Conservation (phyloP, 2,888 invertebrate genomes). For the Octodonta nipae region DNA sequence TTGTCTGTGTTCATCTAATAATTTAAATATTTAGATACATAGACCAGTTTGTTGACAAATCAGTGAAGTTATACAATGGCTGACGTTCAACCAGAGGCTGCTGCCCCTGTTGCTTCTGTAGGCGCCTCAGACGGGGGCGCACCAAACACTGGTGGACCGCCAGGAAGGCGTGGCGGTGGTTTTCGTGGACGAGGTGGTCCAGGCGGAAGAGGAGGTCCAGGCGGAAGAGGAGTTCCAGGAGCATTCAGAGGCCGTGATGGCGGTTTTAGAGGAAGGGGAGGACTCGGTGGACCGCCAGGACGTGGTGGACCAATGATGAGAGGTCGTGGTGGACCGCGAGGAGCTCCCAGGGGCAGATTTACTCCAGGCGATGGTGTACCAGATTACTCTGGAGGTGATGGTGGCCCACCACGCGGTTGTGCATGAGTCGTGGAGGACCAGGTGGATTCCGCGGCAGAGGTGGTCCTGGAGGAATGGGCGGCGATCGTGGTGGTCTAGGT, state of each 20-base stretch:
- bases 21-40: no score
- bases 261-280: constrained; percentile 19
- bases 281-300: constrained; percentile 21
- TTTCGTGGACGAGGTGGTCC: neutral
- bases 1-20: no score
- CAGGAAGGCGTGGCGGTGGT: constrained; percentile 8
- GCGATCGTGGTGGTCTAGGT: constrained; percentile 11
- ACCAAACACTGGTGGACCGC: no score
- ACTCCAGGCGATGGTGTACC: constrained; percentile 17
- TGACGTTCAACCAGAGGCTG: constrained; percentile 10
- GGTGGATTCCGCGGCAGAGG: constrained; percentile 18
- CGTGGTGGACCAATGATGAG: constrained; percentile 22
- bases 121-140: constrained; percentile 4
- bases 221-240: constrained; percentile 11
- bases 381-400: constrained; percentile 12
- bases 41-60: no score
- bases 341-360: constrained; percentile 20
- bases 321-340: constrained; percentile 21
- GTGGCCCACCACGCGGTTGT: constrained; percentile 13
- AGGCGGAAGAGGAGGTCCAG: no score
- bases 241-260: constrained; percentile 8
- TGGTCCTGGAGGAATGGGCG: constrained; percentile 13
- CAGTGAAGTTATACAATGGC: no score
- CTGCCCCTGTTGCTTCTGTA: constrained; percentile 5
- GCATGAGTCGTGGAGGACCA: constrained; percentile 15